Percentiles rank a stretch among this genome's conserved stretches.
phyloP scores from a whole-genome alignment of 1,140 invertebrate species.

The Eubasilissa regina region DNA sequence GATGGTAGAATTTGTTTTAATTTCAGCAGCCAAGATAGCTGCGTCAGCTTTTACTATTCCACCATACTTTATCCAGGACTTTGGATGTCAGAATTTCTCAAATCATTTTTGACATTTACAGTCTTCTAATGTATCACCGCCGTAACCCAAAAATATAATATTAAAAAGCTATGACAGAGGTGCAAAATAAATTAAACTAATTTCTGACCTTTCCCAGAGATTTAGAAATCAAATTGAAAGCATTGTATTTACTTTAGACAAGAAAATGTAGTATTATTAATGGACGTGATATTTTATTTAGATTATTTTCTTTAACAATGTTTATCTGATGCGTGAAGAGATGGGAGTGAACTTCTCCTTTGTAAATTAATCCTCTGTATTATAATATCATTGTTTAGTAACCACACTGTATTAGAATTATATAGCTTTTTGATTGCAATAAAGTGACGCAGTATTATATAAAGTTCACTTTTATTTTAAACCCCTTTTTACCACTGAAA shows the following conservation, averaged over 20 bases:
- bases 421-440: conserved; percentile 29
- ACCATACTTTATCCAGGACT: too few species aligned
- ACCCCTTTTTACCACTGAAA: background rate
- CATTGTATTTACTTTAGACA: background rate
- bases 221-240: background rate
- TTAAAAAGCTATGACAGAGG: too few species aligned
- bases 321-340: too few species aligned
- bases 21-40: too few species aligned
- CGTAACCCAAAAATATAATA: too few species aligned
- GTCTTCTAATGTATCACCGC: too few species aligned
- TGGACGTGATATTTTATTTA: conserved; percentile 22
- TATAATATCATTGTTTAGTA: conserved; percentile 4
- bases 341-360: too few species aligned
- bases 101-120: too few species aligned
- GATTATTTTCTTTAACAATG: background rate
- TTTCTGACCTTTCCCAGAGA: background rate
- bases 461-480: conserved; percentile 2
- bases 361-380: conserved; percentile 15
- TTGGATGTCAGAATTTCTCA: too few species aligned
- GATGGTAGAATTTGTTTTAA: too few species aligned
- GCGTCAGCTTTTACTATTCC: too few species aligned
- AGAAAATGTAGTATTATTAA: conserved; percentile 11
- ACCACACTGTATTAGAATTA: conserved; percentile 27
- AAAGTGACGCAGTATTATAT: conserved; percentile 29
- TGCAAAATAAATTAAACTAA: too few species aligned